A percentile compares a stretch with the other conserved stretches of the same genome.
These are phyloP conservation scores for Clamator glandarius DNA, from an alignment of 2,797 vertebrate species.

Conservation along the genomic window DNA sequence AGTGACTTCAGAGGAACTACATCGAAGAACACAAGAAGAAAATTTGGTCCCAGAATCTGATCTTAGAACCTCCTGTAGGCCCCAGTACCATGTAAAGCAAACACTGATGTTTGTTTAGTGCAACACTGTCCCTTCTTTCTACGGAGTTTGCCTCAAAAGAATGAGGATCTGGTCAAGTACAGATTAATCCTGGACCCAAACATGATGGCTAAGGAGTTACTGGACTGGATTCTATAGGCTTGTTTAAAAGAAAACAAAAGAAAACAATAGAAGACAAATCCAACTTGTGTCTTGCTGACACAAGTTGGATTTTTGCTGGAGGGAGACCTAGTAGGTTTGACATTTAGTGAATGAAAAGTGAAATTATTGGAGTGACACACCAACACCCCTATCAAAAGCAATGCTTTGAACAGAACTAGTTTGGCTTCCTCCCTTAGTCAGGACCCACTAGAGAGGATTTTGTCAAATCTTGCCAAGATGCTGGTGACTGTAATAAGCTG, in stretches of 20 bases:
- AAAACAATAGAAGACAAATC: neutral
- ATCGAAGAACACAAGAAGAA: neutral
- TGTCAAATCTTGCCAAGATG: neutral
- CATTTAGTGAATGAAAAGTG: neutral
- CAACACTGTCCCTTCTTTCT: neutral
- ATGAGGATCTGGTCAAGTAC: neutral
- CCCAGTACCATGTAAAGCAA: neutral
- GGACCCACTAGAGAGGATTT: neutral
- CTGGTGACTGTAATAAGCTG: neutral
- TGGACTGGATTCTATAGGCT: neutral
- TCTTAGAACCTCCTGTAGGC: neutral
- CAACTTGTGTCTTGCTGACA: slow-evolving; percentile 11
- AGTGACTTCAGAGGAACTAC: slow-evolving; percentile 31
- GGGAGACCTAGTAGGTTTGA: neutral
- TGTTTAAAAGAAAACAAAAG: neutral
- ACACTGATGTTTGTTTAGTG: neutral
- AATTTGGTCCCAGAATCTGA: neutral
- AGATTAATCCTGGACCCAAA: neutral
- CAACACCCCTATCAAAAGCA: neutral
- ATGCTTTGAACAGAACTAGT: neutral
- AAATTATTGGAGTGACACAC: neutral
- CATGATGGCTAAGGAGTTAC: neutral
- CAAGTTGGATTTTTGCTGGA: neutral
- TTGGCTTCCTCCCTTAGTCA: neutral
- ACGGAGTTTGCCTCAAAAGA: neutral